Evolutionary conservation across 2,113 vertebrate genomes (phyloP).

Genomic region (Gambusia holbrooki): DNA sequence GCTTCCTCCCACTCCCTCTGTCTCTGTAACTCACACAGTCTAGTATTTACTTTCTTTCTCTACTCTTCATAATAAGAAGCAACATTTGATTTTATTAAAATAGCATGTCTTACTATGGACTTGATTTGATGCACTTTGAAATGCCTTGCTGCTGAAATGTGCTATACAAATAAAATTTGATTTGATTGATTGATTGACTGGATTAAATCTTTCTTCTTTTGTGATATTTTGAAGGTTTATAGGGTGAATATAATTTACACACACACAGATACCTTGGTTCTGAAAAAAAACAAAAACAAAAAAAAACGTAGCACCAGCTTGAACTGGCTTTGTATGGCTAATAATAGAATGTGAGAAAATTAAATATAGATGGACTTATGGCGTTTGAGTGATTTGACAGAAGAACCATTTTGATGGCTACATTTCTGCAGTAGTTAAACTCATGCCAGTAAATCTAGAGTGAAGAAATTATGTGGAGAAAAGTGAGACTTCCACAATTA

Average conservation of each 20-base stretch:
- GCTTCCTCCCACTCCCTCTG: conserved; percentile 39
- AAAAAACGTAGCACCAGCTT: background rate
- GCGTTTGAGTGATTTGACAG: background rate
- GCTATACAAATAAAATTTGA: no score
- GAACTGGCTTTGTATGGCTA: background rate
- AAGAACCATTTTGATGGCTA: background rate
- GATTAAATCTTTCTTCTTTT: background rate
- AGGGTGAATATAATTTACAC: background rate
- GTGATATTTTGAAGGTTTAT: background rate
- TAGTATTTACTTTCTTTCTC: conserved; percentile 10
- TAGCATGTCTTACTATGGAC: background rate
- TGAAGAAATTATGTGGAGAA: background rate
- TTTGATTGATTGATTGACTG: background rate
- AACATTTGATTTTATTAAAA: conserved; percentile 15
- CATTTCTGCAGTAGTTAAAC: background rate
- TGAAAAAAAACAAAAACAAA: background rate
- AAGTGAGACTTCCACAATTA: background rate
- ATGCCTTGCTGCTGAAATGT: no score
- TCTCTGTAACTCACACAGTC: conserved; percentile 32
- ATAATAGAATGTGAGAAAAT: background rate
- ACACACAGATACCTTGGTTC: background rate
- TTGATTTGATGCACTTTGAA: no score
- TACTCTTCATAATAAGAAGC: background rate
- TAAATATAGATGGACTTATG: background rate
- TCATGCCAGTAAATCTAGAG: background rate